A percentile compares a stretch with the other conserved stretches of the same genome.
phyloP scores from a whole-genome alignment of 23 tunicate genomes.

The Phallusia fumigata region DNA sequence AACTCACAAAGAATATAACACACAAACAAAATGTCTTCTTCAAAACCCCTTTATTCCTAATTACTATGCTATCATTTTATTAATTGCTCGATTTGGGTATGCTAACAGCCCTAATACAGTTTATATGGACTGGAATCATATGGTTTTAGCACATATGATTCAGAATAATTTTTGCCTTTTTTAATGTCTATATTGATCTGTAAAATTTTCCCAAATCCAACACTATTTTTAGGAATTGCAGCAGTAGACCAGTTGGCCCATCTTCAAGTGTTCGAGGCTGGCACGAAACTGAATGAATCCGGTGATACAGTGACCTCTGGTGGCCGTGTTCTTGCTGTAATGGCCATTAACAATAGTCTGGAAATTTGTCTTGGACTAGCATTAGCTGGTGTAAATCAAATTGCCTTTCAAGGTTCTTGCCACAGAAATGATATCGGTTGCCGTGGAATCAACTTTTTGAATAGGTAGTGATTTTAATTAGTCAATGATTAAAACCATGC shows the following conservation, averaged over 20 bases:
- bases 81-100: too few species aligned
- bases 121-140: too few species aligned
- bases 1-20: too few species aligned
- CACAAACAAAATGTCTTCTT: too few species aligned
- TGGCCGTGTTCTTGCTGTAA: constrained; percentile 73
- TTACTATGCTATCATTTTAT: too few species aligned
- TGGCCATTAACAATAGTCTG: constrained; percentile 5
- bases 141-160: too few species aligned
- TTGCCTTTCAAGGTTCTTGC: constrained; percentile 46
- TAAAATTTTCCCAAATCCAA: too few species aligned
- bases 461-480: constrained; percentile 7
- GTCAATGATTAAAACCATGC: too few species aligned
- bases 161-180: too few species aligned
- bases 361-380: constrained; percentile 18
- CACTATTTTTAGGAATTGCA: not conserved
- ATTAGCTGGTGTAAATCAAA: constrained; percentile 9
- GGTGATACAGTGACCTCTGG: constrained; percentile 60
- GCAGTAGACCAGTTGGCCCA: not conserved
- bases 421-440: constrained; percentile 63
- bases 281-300: constrained; percentile 26
- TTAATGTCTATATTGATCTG: too few species aligned
- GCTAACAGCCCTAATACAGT: too few species aligned
- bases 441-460: constrained; percentile 30
- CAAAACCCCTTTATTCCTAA: too few species aligned
- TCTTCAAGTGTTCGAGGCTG: constrained; percentile 67